Conservation (phyloP, 2,888 invertebrate genomes). For the Rhyacophila evoluta region DNA sequence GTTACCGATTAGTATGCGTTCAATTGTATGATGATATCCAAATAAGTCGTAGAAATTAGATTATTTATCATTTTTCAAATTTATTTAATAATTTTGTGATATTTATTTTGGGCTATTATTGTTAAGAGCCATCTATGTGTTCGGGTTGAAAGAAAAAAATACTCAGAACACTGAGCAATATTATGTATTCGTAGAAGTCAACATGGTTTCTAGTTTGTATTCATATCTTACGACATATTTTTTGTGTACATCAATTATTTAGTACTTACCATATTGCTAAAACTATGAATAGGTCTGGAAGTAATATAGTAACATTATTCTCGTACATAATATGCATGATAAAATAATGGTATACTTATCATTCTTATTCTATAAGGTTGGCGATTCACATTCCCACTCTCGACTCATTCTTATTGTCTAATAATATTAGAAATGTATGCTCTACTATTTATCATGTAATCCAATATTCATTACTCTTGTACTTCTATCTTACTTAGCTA, state of each 20-base stretch:
- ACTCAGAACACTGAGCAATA: constrained; percentile 27
- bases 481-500: constrained; percentile 42
- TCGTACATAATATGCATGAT: constrained; percentile 30
- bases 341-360: constrained; percentile 35
- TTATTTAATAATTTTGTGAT: not conserved
- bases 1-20: too few species aligned
- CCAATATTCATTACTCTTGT: constrained; percentile 52
- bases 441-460: constrained; percentile 50
- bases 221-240: constrained; percentile 20
- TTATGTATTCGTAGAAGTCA: constrained; percentile 26
- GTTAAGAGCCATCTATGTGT: not conserved
- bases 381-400: constrained; percentile 30
- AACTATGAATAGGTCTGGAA: constrained; percentile 30
- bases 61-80: constrained; percentile 27
- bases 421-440: constrained; percentile 47
- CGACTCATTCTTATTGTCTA: constrained; percentile 50
- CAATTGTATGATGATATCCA: too few species aligned
- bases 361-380: constrained; percentile 46
- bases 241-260: constrained; percentile 23
- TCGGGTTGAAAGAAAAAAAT: not conserved
- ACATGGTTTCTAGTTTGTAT: constrained; percentile 21
- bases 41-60: too few species aligned
- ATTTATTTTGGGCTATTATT: not conserved
- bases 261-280: not conserved
- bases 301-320: constrained; percentile 26